Percentiles rank a stretch among this genome's conserved stretches.
These are phyloP conservation scores for Rhinichthys osculus DNA, from an alignment of 2,797 vertebrate species.

Conservation along the genomic window DNA sequence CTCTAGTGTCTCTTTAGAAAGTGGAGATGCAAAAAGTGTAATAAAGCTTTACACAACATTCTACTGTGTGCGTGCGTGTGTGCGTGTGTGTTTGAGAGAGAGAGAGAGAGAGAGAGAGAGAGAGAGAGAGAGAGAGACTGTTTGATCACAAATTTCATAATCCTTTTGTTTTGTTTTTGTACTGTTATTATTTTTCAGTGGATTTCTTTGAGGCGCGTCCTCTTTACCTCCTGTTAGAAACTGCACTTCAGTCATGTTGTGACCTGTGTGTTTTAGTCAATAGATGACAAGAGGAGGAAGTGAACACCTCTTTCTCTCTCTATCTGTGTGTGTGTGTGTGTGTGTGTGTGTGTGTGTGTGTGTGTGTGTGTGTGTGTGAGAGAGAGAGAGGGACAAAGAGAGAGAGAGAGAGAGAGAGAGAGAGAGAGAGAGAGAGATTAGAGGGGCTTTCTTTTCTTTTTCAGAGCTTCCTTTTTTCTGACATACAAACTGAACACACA, in stretches of 20 bases:
- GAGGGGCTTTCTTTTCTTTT: neutral
- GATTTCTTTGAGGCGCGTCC: neutral
- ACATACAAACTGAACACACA: neutral
- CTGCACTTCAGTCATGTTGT: neutral
- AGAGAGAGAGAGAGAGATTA: neutral
- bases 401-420: neutral
- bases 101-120: no score
- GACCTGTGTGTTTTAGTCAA: constrained; percentile 13
- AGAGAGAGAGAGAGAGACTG: no score
- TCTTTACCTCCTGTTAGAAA: neutral
- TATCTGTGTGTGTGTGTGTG: neutral
- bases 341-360: no score
- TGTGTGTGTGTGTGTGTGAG: no score
- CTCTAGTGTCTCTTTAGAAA: neutral
- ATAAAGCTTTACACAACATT: neutral
- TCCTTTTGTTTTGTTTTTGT: neutral
- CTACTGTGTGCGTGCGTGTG: neutral
- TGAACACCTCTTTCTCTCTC: neutral
- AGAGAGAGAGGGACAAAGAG: neutral
- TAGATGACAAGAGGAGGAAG: constrained; percentile 1
- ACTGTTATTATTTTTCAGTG: neutral
- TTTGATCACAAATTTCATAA: neutral
- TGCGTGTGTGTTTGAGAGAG: no score
- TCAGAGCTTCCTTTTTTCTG: neutral
- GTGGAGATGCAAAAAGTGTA: neutral